These are phyloP conservation scores for Hirudinaria manillensis DNA, from an alignment of 2,888 invertebrate genomes.

Conservation along the genomic window DNA sequence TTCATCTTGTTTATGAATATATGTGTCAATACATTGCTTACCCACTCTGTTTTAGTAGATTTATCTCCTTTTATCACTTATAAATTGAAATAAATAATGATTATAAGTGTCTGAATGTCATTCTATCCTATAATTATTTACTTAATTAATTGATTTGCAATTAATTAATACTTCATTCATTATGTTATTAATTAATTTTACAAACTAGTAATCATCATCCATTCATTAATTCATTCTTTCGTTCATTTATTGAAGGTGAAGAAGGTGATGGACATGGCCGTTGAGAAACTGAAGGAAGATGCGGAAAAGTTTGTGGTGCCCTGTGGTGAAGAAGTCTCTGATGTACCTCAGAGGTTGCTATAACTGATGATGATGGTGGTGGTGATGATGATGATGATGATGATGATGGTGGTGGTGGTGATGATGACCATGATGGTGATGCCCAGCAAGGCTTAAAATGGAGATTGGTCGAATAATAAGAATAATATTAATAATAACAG, in stretches of 20 bases:
- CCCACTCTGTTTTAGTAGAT: too few relatives aligned
- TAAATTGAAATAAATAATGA: too few relatives aligned
- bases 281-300: not conserved
- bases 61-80: too few relatives aligned
- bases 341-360: not conserved
- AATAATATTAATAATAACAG: too few relatives aligned
- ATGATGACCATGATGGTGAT: not conserved
- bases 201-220: not conserved
- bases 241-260: not conserved
- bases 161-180: too few relatives aligned
- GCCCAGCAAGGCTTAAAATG: not conserved
- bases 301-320: not conserved
- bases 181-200: not conserved
- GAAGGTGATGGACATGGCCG: not conserved
- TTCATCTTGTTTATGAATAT: too few relatives aligned
- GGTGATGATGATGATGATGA: not conserved
- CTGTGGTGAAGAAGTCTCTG: not conserved
- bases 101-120: too few relatives aligned
- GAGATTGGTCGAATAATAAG: too few relatives aligned
- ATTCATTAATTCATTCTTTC: not conserved
- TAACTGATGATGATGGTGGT: not conserved
- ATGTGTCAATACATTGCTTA: too few relatives aligned
- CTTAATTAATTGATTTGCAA: too few relatives aligned
- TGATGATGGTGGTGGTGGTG: not conserved
- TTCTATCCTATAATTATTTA: too few relatives aligned